Evolutionary conservation across 1,140 invertebrate genomes (phyloP), one percentile per base, ranked within the genome.

Genomic region (Drosophila littoralis): DNA sequence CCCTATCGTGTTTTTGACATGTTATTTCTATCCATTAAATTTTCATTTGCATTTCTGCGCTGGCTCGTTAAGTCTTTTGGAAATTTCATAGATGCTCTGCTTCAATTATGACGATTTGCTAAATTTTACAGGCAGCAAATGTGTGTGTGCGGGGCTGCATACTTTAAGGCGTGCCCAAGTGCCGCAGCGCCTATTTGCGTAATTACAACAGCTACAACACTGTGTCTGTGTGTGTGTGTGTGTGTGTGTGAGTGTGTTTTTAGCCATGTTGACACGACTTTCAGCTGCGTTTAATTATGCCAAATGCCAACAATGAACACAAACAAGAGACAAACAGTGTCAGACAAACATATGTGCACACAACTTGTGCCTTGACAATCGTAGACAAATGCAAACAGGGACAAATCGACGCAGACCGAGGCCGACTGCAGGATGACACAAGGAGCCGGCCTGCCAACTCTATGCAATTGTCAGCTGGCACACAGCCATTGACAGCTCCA

Each of bases 251-350:
- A 15, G 50, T 52, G 42, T 46, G 22, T 51, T 33, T 28, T 52
- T 7, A 57, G 35, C 32, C 45, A 36, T 75, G 58, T 71, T 71
- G 67, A 64, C 79, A 64, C 72, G 76, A 72, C 76, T 88, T 79
- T 88, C 42, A 52, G 63, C 72, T 82, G 68, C 63, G 76, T 75
- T 86, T 86, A 86, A 86, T 86, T 86, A 86, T 79, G 83, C 83
- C 73, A 66, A 88, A 70, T 88, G 78, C 70, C 68, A 88, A 86
- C 83, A 86, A 88, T 74, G 83, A 65, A 15, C 43, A 51, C 66
- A 71, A 63, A 72, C 51, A 75, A 51, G 38, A 36, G 54, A 58
- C 12, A 22, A 4, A 69, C 35, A 69, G 46, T 22, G 36, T 6
- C 51, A 59, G 17, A 52, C 35, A 60, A 28, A 75, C 72, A 73